These are phyloP conservation scores for Zelleria hepariella DNA, from an alignment of 2,888 invertebrate genomes.

Conservation along the genomic window DNA sequence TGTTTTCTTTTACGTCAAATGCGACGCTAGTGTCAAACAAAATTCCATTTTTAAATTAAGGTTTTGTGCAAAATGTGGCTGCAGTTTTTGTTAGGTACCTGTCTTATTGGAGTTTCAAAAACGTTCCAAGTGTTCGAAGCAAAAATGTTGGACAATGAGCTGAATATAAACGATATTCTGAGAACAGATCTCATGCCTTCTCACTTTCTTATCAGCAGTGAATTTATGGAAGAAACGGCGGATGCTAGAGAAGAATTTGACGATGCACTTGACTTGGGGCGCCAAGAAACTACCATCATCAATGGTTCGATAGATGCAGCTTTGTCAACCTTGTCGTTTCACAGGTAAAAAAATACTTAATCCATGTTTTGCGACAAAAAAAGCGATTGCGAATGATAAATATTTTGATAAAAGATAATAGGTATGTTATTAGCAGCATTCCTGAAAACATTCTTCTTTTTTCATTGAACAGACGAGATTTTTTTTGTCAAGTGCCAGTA, in stretches of 20 bases:
- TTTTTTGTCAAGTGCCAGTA: not conserved
- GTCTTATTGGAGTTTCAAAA: constrained; percentile 9
- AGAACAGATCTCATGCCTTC: constrained; percentile 80
- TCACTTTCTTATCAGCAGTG: constrained; percentile 68
- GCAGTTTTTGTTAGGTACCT: not conserved
- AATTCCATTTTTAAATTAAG: not conserved
- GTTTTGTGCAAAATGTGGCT: not conserved
- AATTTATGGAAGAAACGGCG: constrained; percentile 20
- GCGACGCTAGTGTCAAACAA: not conserved
- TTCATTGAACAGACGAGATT: too few relatives aligned
- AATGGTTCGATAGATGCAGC: constrained; percentile 77
- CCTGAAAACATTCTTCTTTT: too few relatives aligned
- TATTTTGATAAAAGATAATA: too few relatives aligned
- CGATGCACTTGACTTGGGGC: constrained; percentile 5
- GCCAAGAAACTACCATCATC: constrained; percentile 23
- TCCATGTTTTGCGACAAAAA: too few relatives aligned
- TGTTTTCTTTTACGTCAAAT: constrained; percentile 10
- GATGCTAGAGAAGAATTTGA: constrained; percentile 17
- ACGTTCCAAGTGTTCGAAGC: constrained; percentile 11
- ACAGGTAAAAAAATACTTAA: constrained; percentile 75
- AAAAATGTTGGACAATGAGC: constrained; percentile 40
- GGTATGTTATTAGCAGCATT: not conserved
- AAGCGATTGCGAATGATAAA: too few relatives aligned
- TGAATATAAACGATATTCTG: constrained; percentile 77
- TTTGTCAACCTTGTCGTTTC: constrained; percentile 76